phyloP scores from a whole-genome alignment of 2,113 vertebrate species.

The Glaucomys volans region DNA sequence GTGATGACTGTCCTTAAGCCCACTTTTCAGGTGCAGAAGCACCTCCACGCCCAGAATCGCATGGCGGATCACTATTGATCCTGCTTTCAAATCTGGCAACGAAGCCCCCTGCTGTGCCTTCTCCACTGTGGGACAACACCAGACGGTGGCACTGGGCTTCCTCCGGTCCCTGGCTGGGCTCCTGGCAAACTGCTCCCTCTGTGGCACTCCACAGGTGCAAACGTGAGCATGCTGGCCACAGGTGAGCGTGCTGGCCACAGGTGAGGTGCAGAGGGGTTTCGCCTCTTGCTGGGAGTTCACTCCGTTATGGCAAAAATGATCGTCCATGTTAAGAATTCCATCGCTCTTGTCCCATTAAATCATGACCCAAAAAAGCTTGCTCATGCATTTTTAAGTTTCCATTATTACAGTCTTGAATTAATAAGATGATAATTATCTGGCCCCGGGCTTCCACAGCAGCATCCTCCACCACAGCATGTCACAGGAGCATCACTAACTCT shows the following conservation, averaged over 20 bases:
- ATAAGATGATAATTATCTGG: not conserved
- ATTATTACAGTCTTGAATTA: slow-evolving; percentile 5
- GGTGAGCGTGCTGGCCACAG: too few species aligned
- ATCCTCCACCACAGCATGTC: not conserved
- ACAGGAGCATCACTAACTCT: not conserved
- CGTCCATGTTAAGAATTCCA: not conserved
- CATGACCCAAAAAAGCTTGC: not conserved
- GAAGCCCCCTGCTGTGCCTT: not conserved
- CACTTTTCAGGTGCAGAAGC: not conserved
- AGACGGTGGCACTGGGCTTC: rapidly evolving
- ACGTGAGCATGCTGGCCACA: not conserved
- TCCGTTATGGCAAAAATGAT: not conserved
- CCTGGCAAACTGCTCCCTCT: too few species aligned
- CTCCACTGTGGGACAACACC: rapidly evolving
- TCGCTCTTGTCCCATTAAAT: not conserved
- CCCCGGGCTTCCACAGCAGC: not conserved
- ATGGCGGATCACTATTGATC: too few species aligned
- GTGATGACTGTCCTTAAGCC: not conserved
- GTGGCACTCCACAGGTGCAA: too few species aligned
- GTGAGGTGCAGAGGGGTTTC: not conserved
- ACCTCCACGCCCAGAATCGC: not conserved
- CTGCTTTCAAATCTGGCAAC: too few species aligned
- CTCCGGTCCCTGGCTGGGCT: too few species aligned
- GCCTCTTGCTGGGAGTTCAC: not conserved
- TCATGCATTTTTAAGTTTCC: not conserved